Percentiles rank a stretch among this genome's conserved stretches.
phyloP scores from a whole-genome alignment of 1,140 invertebrate species.

The Triops cancriformis region DNA sequence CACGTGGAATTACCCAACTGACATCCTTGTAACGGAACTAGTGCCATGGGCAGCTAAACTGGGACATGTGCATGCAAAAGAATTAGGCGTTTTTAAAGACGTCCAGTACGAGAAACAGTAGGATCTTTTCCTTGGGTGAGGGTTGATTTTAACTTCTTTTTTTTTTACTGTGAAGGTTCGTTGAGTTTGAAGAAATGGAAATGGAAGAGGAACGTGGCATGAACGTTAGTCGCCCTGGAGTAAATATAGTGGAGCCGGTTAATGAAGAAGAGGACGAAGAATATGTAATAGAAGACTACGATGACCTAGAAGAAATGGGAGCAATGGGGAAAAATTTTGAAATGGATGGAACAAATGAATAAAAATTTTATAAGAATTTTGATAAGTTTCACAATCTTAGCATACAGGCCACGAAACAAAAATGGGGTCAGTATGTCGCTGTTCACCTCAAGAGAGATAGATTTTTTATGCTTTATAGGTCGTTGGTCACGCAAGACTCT shows the following conservation, averaged over 20 bases:
- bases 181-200: background rate
- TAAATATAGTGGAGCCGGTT: background rate
- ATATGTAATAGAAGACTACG: background rate
- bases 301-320: constrained; percentile 2
- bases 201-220: background rate
- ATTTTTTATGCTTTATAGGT: background rate
- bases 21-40: background rate
- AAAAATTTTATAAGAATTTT: background rate
- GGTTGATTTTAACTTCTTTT: background rate
- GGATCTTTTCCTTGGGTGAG: background rate
- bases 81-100: background rate
- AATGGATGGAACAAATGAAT: background rate
- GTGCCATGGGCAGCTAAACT: background rate
- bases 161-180: background rate
- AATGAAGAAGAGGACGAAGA: constrained; percentile 6
- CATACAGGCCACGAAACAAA: background rate
- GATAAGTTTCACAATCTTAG: background rate
- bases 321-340: background rate
- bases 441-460: background rate
- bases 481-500: background rate
- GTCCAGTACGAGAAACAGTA: background rate
- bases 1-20: background rate
- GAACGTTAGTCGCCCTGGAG: background rate
- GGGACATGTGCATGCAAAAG: background rate
- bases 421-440: background rate